These are phyloP conservation scores for Calephelis nemesis DNA, from an alignment of 1,140 invertebrate species.

Conservation along the genomic window DNA sequence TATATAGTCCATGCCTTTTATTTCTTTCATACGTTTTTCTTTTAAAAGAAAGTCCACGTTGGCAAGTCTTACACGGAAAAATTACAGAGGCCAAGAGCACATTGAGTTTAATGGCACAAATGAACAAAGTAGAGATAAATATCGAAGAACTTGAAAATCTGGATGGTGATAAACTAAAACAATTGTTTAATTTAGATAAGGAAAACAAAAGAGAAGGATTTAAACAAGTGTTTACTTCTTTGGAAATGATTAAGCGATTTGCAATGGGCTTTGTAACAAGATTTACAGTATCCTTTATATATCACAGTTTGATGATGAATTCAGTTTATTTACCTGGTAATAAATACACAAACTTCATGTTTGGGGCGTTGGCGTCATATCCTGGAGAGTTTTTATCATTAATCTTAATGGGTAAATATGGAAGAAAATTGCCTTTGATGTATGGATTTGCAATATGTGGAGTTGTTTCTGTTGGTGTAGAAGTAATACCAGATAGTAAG, in stretches of 20 bases:
- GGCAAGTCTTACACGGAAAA: conserved; percentile 86
- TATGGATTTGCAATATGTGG: conserved; percentile 80
- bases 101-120: conserved; percentile 80
- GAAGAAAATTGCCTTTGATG: conserved; percentile 65
- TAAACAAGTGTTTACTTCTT: conserved; percentile 43
- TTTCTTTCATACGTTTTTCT: conserved; percentile 81
- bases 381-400: conserved; percentile 84
- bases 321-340: conserved; percentile 85
- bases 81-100: conserved; percentile 81
- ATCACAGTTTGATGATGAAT: conserved; percentile 89
- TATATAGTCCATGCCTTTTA: conserved; percentile 83
- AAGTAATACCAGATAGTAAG: conserved; percentile 24
- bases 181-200: conserved; percentile 40
- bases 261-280: conserved; percentile 78
- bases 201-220: conserved; percentile 40
- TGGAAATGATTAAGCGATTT: conserved; percentile 49
- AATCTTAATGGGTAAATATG: conserved; percentile 70
- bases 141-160: conserved; percentile 41
- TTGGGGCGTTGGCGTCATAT: conserved; percentile 83
- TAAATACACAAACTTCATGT: conserved; percentile 84
- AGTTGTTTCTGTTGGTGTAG: conserved; percentile 35
- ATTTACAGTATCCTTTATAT: conserved; percentile 85
- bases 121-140: conserved; percentile 78
- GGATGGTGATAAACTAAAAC: conserved; percentile 43
- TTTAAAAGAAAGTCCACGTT: conserved; percentile 84